phyloP scores from a whole-genome alignment of 2,113 vertebrate genomes.

The Phyllostomus discolor region DNA sequence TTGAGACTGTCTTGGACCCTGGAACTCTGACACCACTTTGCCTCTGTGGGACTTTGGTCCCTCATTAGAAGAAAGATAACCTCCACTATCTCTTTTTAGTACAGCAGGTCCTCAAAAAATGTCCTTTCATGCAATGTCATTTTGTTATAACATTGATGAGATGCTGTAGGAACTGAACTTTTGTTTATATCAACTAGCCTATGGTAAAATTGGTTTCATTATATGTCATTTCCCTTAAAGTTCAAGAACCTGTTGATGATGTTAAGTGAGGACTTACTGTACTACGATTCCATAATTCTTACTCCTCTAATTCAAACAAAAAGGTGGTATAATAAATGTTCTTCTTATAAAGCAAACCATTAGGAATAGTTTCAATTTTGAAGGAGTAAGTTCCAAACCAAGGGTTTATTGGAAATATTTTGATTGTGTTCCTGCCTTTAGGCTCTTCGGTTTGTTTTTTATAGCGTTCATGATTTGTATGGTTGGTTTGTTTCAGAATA shows the following conservation, averaged over 20 bases:
- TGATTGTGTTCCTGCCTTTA: not conserved
- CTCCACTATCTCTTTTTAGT: not conserved
- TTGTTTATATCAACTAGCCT: not conserved
- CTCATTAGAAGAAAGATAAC: not conserved
- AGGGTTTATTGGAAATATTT: not conserved
- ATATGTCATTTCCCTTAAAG: not conserved
- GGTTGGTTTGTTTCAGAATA: not conserved
- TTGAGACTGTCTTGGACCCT: not conserved
- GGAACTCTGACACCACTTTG: not conserved
- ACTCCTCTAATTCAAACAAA: not conserved
- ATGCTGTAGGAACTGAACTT: not conserved
- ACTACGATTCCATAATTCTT: not conserved
- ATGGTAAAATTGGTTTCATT: not conserved
- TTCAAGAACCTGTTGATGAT: not conserved
- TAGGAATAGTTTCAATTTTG: not conserved
- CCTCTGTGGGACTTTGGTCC: not conserved
- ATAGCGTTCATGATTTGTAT: not conserved
- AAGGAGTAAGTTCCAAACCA: not conserved
- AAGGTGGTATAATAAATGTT: not conserved
- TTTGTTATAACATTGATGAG: not conserved
- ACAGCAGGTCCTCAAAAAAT: not conserved
- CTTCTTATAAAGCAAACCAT: not conserved
- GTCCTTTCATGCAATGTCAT: not conserved
- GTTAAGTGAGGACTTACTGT: not conserved
- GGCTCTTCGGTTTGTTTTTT: not conserved